Conservation (phyloP, 2,888 invertebrate genomes). For the Oasisia sp. region DNA sequence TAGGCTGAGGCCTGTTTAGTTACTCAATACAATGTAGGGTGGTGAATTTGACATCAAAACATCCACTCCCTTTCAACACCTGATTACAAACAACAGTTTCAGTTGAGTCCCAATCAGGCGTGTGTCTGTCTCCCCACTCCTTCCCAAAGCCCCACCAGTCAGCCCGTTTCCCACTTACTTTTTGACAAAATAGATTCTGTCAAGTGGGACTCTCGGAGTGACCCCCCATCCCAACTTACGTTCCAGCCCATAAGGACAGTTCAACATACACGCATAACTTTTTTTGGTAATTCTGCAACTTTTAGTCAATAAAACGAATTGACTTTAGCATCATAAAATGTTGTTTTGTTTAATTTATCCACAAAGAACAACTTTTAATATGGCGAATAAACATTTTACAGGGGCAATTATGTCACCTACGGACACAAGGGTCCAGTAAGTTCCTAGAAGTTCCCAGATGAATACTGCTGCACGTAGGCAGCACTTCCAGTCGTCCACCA, state of each 20-base stretch:
- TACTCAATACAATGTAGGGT: background rate
- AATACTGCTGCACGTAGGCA: background rate
- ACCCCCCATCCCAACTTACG: background rate
- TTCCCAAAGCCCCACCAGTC: background rate
- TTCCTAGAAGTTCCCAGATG: background rate
- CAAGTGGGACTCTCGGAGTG: too few relatives aligned
- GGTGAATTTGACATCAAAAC: constrained; percentile 12
- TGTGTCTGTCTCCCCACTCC: background rate
- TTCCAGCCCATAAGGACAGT: too few relatives aligned
- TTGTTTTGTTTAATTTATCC: too few relatives aligned
- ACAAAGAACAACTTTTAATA: too few relatives aligned
- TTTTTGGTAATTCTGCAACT: too few relatives aligned
- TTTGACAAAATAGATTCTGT: background rate
- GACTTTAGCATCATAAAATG: too few relatives aligned
- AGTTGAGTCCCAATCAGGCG: background rate
- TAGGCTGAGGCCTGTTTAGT: background rate
- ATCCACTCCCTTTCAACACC: background rate
- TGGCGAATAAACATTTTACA: too few relatives aligned
- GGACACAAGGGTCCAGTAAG: background rate
- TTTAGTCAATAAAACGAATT: too few relatives aligned
- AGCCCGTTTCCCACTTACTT: background rate
- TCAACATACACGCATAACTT: too few relatives aligned
- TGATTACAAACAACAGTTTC: background rate
- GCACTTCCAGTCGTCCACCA: background rate
- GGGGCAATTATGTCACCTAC: background rate